Evolutionary conservation across 2,888 invertebrate genomes (phyloP), one percentile per base, ranked within the genome.

Genomic region (Chaitophorus viminalis): DNA sequence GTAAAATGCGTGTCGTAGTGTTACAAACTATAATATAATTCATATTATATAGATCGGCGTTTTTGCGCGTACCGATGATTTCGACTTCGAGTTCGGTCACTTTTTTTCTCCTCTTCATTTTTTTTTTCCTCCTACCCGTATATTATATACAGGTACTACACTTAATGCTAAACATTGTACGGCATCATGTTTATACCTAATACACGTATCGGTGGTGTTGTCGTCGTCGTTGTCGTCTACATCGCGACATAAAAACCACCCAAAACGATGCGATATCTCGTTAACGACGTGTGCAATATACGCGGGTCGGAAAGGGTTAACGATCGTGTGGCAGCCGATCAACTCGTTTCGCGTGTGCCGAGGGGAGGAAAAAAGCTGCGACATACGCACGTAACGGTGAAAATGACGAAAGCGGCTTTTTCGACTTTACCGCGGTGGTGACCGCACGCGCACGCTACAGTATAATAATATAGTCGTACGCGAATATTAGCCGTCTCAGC

Each of bases 301-400:
- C 74, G 54, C 74, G 54, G 82, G 82, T 82, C 72, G 78, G 17
- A 86, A 86, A 78, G 86, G 78, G 78, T 86, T 86, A 86, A 86
- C 78, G 78, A 86, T 60, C 33, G 54, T 25, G 31, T 39, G 14
- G 54, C n/a, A 14, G 31, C 46, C 39, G 21, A 81, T 79, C 54
- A 18, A 31, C 54, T 29, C 33, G n/a, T 3, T 52, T 33, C 9
- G 25, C 54, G 60, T 36, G 1, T 18, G 9, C 25, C 6, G 21
- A 21, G 33, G 17, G 4, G 31, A 11, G n/a, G 54, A 18, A 33
- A 72, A 54, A 54, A n/a, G 5, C 29, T 3, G 21, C 8, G 14
- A 17, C 31, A 6, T 8, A 17, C 25, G 8, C 4, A 17, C 17
- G 46, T 46, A 33, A 78, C 78, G 60, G 60, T 60, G 60, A 25